phyloP scores from a whole-genome alignment of 2,113 vertebrate genomes.

The Vicugna pacos region DNA sequence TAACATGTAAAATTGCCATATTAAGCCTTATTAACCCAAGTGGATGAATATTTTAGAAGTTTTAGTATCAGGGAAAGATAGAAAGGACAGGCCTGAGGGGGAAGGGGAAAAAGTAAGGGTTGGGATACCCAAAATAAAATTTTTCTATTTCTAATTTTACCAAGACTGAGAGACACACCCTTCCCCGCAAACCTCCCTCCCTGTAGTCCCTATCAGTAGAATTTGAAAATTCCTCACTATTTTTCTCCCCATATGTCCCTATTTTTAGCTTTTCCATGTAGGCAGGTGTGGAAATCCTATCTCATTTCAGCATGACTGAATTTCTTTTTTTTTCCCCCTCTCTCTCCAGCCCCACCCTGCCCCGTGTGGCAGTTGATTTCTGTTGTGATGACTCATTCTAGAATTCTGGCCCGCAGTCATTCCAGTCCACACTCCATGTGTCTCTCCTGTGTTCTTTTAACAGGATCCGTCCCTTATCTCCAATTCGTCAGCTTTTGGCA shows the following conservation, averaged over 20 bases:
- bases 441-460: slow-evolving; percentile 15
- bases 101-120: not conserved
- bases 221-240: slow-evolving; percentile 65
- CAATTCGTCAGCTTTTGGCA: not conserved
- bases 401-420: slow-evolving; percentile 59
- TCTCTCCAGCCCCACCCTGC: slow-evolving; percentile 56
- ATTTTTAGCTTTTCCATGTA: slow-evolving; percentile 73
- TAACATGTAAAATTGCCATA: not conserved
- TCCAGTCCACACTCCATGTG: not conserved
- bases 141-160: slow-evolving; percentile 36
- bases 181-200: slow-evolving; percentile 34
- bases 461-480: not conserved
- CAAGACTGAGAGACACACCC: slow-evolving; percentile 11
- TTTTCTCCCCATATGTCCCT: slow-evolving; percentile 70
- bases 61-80: not conserved
- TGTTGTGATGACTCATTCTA: slow-evolving; percentile 80
- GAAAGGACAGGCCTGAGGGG: not conserved
- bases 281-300: slow-evolving; percentile 80
- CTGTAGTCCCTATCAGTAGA: slow-evolving; percentile 46
- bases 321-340: slow-evolving; percentile 53
- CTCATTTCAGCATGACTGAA: slow-evolving; percentile 78
- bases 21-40: not conserved
- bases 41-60: not conserved
- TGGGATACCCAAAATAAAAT: slow-evolving; percentile 35
- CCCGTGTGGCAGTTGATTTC: slow-evolving; percentile 47